Evolutionary conservation across 2,888 invertebrate genomes (phyloP).

Genomic region (Oscheius sp.): DNA sequence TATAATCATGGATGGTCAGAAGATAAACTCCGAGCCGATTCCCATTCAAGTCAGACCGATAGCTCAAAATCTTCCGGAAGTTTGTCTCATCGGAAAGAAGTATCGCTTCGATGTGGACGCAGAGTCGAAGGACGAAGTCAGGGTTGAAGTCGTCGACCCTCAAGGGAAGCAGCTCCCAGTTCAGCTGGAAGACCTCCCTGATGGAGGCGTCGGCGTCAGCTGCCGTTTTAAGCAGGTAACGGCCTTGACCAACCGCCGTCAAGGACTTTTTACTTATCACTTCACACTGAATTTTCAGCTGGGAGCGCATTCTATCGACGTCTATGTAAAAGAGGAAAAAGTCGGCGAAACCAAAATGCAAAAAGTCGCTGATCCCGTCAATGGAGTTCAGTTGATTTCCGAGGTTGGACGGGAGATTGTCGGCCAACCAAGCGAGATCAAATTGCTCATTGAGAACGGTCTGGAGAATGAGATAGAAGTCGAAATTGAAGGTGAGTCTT

Average conservation of each 20-base stretch:
- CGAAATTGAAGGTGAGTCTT: constrained; percentile 43
- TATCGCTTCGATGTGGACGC: constrained; percentile 54
- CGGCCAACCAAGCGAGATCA: constrained; percentile 44
- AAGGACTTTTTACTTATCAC: too few relatives aligned
- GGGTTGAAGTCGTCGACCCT: constrained; percentile 56
- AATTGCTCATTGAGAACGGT: constrained; percentile 51
- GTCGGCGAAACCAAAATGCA: constrained; percentile 40
- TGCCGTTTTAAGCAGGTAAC: constrained; percentile 54
- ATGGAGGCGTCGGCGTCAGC: constrained; percentile 53
- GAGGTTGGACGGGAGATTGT: constrained; percentile 41
- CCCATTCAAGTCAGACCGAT: constrained; percentile 36
- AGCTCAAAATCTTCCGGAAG: constrained; percentile 38
- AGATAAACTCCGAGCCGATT: constrained; percentile 35
- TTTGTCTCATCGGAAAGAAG: constrained; percentile 54
- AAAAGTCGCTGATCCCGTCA: constrained; percentile 47
- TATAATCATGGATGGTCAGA: constrained; percentile 52
- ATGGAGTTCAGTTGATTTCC: constrained; percentile 49
- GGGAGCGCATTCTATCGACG: constrained; percentile 47
- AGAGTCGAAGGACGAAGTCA: constrained; percentile 53
- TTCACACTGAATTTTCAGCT: constrained; percentile 11
- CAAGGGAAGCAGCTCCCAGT: constrained; percentile 55
- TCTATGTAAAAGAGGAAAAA: constrained; percentile 47
- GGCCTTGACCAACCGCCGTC: too few relatives aligned
- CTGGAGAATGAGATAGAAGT: constrained; percentile 54
- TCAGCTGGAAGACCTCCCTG: constrained; percentile 52